Evolutionary conservation across 2,888 invertebrate genomes (phyloP), one percentile per base, ranked within the genome.

Genomic region (Ypsolopha sequella): DNA sequence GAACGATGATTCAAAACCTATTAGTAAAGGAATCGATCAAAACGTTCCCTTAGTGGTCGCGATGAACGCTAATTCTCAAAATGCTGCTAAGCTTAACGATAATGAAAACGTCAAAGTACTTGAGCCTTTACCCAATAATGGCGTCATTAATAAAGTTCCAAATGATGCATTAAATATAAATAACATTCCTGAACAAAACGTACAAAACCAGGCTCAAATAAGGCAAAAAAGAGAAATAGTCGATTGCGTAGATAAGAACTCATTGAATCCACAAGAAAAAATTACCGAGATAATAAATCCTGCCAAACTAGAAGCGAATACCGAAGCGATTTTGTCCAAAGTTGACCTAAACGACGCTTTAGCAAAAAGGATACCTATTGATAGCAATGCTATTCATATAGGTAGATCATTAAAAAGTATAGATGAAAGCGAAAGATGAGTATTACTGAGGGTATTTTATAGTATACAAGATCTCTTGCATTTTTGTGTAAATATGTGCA

Each of bases 221-320:
- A 68, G 82, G 55, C 75, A 73, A 52, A 82, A 82, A 52, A 68
- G 82, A 55, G 76, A 81, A 60, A 69, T 72, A 0, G 63, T 80
- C 0, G 79, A 84, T 58, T 80, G 79, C 54, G 68, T 72, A 8
- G 66, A 76, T 43, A 71, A 69, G 53, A 56, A 60, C 0, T 52
- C 60, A 0, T 52, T 79, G 36, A 67, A 70, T 57, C 59, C 65
- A 0, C 73, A 74, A 53, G 76, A 62, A 56, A 67, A 72, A 55
- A 76, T 77, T 52, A 80, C 79, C 52, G 66, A 75, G 24, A 70
- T 65, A 2, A 48, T 33, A n/a, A 51, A 51, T 41, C 43, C 36
- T 4, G 34, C 38, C n/a, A 14, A 41, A 49, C 24, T 33, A 11
- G 13, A 33, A 9, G n/a, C 10, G 33, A 41, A 60, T 48, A 53